A percentile compares a stretch with the other conserved stretches of the same genome.
Evolutionary conservation across 2,888 invertebrate genomes (phyloP).

Genomic region (Lamellibrachia columna): DNA sequence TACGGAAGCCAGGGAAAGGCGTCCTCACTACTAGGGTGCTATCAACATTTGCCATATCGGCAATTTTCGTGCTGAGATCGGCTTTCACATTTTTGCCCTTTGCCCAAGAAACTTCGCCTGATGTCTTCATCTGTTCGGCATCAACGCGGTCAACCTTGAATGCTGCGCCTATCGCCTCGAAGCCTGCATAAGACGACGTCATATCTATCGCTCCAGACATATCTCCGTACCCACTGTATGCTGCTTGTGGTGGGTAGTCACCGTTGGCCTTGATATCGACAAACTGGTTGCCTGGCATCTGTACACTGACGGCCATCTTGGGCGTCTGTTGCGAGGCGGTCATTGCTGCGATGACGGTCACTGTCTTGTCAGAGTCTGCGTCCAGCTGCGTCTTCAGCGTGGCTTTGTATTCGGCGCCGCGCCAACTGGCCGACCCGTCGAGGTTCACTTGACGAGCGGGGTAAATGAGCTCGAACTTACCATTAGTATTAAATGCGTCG

Average conservation of each 20-base stretch:
- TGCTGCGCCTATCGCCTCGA: conserved; percentile 35
- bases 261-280: conserved; percentile 32
- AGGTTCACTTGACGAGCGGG: conserved; percentile 24
- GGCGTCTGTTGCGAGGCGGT: conserved; percentile 33
- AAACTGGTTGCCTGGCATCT: conserved; percentile 30
- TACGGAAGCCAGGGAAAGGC: conserved; percentile 35
- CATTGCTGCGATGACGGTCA: conserved; percentile 30
- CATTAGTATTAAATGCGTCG: conserved; percentile 27
- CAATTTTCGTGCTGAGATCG: conserved; percentile 29
- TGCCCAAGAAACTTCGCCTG: conserved; percentile 45
- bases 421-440: neutral
- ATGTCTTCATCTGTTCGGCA: conserved; percentile 23
- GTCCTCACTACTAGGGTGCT: conserved; percentile 33
- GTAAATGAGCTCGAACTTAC: conserved; percentile 25
- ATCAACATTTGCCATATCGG: conserved; percentile 30
- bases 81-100: conserved; percentile 41
- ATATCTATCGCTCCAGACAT: neutral
- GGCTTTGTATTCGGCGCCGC: conserved; percentile 1
- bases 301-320: conserved; percentile 27
- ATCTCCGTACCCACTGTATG: neutral
- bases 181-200: conserved; percentile 27
- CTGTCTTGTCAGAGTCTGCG: conserved; percentile 27
- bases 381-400: conserved; percentile 34
- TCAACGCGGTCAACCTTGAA: conserved; percentile 32
- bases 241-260: conserved; percentile 18